Percentiles rank a stretch among this genome's conserved stretches.
Conservation (phyloP, 1,140 invertebrate genomes). For the Tetramorium simillimum region DNA sequence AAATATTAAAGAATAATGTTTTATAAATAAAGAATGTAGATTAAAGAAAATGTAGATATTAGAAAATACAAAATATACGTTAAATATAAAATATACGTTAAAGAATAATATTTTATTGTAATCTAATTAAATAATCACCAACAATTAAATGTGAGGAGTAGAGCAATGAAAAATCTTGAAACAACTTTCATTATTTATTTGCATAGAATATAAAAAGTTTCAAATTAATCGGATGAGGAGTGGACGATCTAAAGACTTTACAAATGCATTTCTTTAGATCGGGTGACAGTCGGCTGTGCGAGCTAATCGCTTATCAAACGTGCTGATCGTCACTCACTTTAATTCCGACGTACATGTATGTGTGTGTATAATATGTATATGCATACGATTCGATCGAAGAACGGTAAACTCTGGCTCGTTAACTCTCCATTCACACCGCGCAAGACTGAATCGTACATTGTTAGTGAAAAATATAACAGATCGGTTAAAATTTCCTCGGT, state of each 20-base stretch:
- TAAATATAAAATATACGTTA: neutral
- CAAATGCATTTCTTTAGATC: conserved; percentile 4
- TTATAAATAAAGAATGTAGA: neutral
- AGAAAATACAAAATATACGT: neutral
- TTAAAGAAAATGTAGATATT: neutral
- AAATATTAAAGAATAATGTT: neutral
- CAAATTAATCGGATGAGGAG: neutral
- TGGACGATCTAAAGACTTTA: neutral
- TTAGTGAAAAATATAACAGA: conserved; percentile 49
- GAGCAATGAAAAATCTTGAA: neutral
- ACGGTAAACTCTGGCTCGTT: conserved; percentile 30
- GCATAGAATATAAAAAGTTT: neutral
- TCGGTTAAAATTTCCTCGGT: conserved; percentile 14
- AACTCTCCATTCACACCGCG: conserved; percentile 6
- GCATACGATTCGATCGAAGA: conserved; percentile 22
- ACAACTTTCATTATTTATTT: conserved; percentile 26
- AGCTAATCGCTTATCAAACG: conserved; percentile 34
- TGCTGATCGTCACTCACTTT: conserved; percentile 27
- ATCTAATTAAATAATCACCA: neutral
- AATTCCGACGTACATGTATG: conserved; percentile 11
- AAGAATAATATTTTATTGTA: neutral
- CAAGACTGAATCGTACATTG: neutral
- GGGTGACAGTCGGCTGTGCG: conserved; percentile 9
- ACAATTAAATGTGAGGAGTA: neutral
- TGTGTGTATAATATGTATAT: conserved; percentile 23